Evolutionary conservation across 2,113 vertebrate species (phyloP).

Genomic region (Phaethornis superciliosus): DNA sequence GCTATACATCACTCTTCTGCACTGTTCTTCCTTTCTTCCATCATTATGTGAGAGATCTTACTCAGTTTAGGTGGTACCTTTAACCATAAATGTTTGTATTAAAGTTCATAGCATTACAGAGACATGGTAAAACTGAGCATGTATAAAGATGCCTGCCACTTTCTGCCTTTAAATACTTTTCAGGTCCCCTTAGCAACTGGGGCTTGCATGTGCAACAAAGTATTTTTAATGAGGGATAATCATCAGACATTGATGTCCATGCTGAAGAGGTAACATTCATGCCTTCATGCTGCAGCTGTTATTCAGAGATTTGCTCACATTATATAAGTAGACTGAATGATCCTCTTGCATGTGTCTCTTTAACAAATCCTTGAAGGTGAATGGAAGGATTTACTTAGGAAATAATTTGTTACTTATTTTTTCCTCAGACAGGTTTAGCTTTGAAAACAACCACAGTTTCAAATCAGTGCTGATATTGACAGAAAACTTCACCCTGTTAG

Average conservation of each 20-base stretch:
- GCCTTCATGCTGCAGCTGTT: not conserved
- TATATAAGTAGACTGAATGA: not conserved
- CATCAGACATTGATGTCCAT: not conserved
- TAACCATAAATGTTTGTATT: not conserved
- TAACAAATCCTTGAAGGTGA: not conserved
- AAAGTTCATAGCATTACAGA: not conserved
- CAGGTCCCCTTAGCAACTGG: conserved; percentile 21
- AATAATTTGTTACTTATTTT: not conserved
- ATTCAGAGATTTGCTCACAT: not conserved
- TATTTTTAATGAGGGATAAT: not conserved
- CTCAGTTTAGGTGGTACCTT: not conserved
- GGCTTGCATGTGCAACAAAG: not conserved
- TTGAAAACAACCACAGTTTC: not conserved
- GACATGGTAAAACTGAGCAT: not conserved
- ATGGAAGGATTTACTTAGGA: not conserved
- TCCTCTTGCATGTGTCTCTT: not conserved
- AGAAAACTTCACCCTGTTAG: not conserved
- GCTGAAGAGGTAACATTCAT: not conserved
- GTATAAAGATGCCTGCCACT: not conserved
- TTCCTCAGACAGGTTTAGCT: not conserved
- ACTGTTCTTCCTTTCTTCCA: not conserved
- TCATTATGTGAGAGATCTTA: not conserved
- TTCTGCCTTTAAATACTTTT: conserved; percentile 1
- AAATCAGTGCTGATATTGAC: not conserved
- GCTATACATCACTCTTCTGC: not conserved